phyloP scores from a whole-genome alignment of 2,888 invertebrate genomes.

The Lycophotia porphyrea region DNA sequence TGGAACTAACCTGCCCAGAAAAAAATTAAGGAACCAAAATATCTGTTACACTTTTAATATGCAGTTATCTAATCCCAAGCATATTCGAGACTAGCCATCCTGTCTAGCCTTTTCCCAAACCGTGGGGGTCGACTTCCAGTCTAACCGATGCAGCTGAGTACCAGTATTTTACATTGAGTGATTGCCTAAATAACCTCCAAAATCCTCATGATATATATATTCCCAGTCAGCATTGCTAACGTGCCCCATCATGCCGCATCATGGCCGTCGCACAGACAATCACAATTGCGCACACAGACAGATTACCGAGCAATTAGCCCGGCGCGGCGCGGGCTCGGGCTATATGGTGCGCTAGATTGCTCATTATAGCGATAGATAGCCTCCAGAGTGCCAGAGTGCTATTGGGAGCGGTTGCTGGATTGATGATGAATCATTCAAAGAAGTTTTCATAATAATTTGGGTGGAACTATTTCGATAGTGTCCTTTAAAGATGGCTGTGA shows the following conservation, averaged over 20 bases:
- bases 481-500: neutral
- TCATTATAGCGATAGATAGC: conserved; percentile 16
- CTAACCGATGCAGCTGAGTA: neutral
- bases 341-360: conserved; percentile 23
- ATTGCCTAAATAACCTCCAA: neutral
- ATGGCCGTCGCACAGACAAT: neutral
- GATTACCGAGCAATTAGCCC: conserved; percentile 39
- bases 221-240: conserved; percentile 2
- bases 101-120: neutral
- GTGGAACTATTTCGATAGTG: neutral
- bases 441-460: neutral
- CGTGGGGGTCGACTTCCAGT: neutral
- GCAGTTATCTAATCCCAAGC: neutral
- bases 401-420: neutral
- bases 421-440: conserved; percentile 1
- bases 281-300: conserved; percentile 29
- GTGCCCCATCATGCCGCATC: conserved; percentile 9
- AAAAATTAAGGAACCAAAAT: neutral
- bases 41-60: neutral
- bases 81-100: neutral
- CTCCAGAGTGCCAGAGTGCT: neutral
- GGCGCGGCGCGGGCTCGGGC: neutral
- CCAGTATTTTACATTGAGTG: neutral
- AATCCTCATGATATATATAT: neutral
- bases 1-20: neutral